Conservation (phyloP, 2,797 vertebrate species). For the Adrianichthys oophorus region DNA sequence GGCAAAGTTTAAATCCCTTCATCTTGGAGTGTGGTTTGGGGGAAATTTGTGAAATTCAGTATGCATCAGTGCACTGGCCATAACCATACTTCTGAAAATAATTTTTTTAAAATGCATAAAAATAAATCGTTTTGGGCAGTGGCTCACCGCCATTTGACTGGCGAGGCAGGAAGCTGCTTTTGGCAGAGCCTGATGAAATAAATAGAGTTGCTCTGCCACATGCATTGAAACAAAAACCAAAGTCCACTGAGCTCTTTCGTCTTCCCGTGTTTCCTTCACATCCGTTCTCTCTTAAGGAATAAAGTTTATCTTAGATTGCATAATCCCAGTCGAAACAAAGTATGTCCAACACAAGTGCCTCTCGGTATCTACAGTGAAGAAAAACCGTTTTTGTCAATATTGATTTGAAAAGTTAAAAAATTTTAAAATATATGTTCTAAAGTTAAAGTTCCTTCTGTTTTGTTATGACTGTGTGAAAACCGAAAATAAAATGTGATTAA, state of each 20-base stretch:
- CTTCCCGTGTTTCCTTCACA: conserved; percentile 8
- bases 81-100: conserved; percentile 16
- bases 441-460: too few species aligned
- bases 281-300: too few species aligned
- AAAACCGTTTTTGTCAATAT: too few species aligned
- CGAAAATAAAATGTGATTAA: conserved; percentile 46
- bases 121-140: conserved; percentile 18
- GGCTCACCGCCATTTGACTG: conserved; percentile 16
- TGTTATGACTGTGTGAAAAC: conserved; percentile 11
- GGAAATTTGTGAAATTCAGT: conserved; percentile 11
- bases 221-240: conserved; percentile 27
- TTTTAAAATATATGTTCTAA: too few species aligned
- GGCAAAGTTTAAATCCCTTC: conserved; percentile 11
- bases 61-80: conserved; percentile 35
- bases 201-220: conserved; percentile 33
- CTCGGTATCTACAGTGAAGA: too few species aligned
- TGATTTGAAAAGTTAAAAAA: too few species aligned
- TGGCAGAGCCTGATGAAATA: conserved; percentile 46
- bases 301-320: too few species aligned
- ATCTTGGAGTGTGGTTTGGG: conserved; percentile 7
- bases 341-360: too few species aligned
- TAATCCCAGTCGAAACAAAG: too few species aligned
- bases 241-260: conserved; percentile 7
- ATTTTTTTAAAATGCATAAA: conserved; percentile 15
- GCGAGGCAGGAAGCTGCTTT: conserved; percentile 39